Base-by-base conservation (phyloP, 2,888 invertebrate genomes). In the Himalopsyche japonica region DNA sequence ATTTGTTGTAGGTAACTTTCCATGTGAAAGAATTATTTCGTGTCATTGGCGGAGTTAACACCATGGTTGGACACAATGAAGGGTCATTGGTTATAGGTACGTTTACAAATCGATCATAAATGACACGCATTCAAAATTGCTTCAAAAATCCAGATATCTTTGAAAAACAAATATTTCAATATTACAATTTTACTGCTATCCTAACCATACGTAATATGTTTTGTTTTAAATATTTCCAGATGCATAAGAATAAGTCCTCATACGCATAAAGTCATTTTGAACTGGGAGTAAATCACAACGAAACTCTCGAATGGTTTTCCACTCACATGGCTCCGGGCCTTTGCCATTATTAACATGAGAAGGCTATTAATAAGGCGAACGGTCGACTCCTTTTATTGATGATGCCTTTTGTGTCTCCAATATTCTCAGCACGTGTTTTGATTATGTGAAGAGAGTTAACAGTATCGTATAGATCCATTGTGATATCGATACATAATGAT, bases 1-100 rank as follows among this genome's bases (percentile, higher is more conserved):
- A 18, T 79, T 15, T 70, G 27, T 88, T 89, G 79, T 90, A 97
- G 94, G 95, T 98, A 49, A 97, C 97, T 27, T 98, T 98, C 89
- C 94, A 95, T 87, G 98, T 98, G 64, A 93, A 94, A 82, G 99
- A 99, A 91, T 89, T 95, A 87, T 95, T 95, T 20, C 92, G 97
- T n/a, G 89, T 98, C 30, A 94, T 95, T 82, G 98, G 98, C 24
- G 96, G 96, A 0, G 93, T 98, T 49, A 97, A 95, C 88, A 98
- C 98, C 0, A 94, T 96, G 87, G 95, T 98, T 85, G 98, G 97
- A 32, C 97, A 98, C 89, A 98, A 98, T 89, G 98, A 98, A 89
- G 98, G 97, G 1, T 96, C 97, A 30, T 89, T 98, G 43, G 94
- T 96, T 30, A 90, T 96, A 15, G 95, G 92, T 92, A 82, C 88